A percentile compares a stretch with the other conserved stretches of the same genome.
Evolutionary conservation across 2,113 vertebrate species (phyloP).

Genomic region (Indri indri): DNA sequence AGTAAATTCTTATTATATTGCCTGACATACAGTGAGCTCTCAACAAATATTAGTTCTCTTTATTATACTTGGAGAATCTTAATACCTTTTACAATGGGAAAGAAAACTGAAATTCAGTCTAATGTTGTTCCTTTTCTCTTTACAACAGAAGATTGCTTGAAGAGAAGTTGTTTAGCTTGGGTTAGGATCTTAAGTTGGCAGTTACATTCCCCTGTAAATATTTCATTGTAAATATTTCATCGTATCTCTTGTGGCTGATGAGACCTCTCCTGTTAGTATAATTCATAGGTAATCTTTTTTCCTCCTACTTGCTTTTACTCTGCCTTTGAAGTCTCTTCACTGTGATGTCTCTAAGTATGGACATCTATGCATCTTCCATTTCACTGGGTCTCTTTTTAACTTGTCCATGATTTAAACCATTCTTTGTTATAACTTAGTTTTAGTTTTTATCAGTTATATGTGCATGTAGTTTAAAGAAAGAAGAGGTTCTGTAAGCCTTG

Average conservation of each 20-base stretch:
- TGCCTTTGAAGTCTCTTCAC: not conserved
- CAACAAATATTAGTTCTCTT: not conserved
- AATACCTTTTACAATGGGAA: not conserved
- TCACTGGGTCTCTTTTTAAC: not conserved
- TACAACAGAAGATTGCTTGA: not conserved
- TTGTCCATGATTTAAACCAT: not conserved
- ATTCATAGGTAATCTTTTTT: not conserved
- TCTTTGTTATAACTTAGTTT: not conserved
- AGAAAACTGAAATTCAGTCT: not conserved
- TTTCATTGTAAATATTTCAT: not conserved
- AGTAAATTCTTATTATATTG: not conserved
- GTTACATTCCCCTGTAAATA: not conserved
- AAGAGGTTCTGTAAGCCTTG: not conserved
- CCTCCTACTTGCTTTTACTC: not conserved
- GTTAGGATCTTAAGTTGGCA: not conserved
- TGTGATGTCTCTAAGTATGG: not conserved
- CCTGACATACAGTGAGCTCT: not conserved
- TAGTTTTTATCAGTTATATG: not conserved
- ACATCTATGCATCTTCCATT: not conserved
- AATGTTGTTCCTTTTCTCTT: not conserved
- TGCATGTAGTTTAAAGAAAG: not conserved
- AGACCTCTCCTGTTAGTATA: not conserved
- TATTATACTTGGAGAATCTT: not conserved
- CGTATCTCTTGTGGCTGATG: not conserved
- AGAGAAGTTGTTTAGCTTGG: not conserved